These are phyloP conservation scores for Hemibagrus wyckioides DNA, from an alignment of 2,113 vertebrate genomes.

Conservation along the genomic window DNA sequence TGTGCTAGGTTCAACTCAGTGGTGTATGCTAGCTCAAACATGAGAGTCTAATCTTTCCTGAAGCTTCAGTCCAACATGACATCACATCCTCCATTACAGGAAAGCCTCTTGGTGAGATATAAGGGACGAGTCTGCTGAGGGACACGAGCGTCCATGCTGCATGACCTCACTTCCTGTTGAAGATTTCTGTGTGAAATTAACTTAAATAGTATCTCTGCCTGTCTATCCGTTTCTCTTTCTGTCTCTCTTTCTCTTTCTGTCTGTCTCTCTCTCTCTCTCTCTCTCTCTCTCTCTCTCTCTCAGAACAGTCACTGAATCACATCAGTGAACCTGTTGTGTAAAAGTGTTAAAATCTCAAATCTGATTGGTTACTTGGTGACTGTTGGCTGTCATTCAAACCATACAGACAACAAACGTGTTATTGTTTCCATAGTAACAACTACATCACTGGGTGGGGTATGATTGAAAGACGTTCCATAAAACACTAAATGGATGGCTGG, in stretches of 20 bases:
- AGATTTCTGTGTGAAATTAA: not conserved
- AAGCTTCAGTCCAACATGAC: not conserved
- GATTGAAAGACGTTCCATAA: too few relatives aligned
- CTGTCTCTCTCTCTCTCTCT: too few relatives aligned
- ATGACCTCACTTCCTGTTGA: not conserved
- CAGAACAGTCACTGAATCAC: too few relatives aligned
- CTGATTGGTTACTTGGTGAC: not conserved
- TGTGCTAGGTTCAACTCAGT: too few relatives aligned
- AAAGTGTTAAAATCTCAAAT: not conserved
- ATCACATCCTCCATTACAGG: not conserved
- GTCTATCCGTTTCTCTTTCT: too few relatives aligned
- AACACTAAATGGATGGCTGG: too few relatives aligned
- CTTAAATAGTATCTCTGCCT: too few relatives aligned
- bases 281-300: too few relatives aligned
- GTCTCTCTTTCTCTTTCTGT: too few relatives aligned
- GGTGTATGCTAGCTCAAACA: not conserved
- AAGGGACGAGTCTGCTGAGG: not conserved
- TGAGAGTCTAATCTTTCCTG: not conserved
- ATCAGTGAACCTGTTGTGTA: not conserved
- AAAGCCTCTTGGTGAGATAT: not conserved
- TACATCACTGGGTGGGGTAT: too few relatives aligned
- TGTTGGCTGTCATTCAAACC: not conserved
- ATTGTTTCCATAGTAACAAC: not conserved
- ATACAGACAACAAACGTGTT: not conserved
- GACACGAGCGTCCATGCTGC: not conserved